Evolutionary conservation across 2,888 invertebrate species (phyloP), one percentile per base, ranked within the genome.

Genomic region (Epistrophe grossulariae): DNA sequence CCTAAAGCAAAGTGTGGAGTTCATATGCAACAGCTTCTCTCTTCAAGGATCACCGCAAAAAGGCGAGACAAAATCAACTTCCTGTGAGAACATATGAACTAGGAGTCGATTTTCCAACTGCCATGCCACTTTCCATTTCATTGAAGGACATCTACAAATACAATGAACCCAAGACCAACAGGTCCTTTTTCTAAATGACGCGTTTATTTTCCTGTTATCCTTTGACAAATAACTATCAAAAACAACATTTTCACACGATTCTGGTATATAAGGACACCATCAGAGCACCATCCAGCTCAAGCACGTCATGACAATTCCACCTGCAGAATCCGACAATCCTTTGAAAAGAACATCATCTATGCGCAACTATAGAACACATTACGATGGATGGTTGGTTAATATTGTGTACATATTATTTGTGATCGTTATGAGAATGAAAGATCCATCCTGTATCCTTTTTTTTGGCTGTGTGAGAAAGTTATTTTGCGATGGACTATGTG

Each of bases 1-100:
- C 24, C 1, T 24, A 24, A 5, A 55, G 45, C 70, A 76, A 71
- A 48, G 24, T 19, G 15, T 40, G 15, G 7, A 52, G 52, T 55
- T 40, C 81, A 78, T 77, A 57, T 82, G 79, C 82, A 82, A 82
- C 85, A 87, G 82, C 82, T 78, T 59, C 74, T 43, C 71, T 70
- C 74, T 82, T 83, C 71, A 87, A 87, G 85, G 85, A 78, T 74
- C 85, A 70, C 85, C 85, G 82, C 84, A 82, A 78, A 77, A 85
- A 85, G 79, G 82, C 82, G 74, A 83, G 68, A 82, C 85, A 87
- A 87, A 87, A 79, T 83, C 85, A 87, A 87, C 85, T 87, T 87
- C 85, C 85, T 87, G 85, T 83, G 80, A 73, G 68, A 55, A 72
- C 45, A 60, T 15, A 35, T 71, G 60, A 71, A 60, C 70, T 57